Evolutionary conservation across 2,888 invertebrate species (phyloP).

Genomic region (Conomelus anceps): DNA sequence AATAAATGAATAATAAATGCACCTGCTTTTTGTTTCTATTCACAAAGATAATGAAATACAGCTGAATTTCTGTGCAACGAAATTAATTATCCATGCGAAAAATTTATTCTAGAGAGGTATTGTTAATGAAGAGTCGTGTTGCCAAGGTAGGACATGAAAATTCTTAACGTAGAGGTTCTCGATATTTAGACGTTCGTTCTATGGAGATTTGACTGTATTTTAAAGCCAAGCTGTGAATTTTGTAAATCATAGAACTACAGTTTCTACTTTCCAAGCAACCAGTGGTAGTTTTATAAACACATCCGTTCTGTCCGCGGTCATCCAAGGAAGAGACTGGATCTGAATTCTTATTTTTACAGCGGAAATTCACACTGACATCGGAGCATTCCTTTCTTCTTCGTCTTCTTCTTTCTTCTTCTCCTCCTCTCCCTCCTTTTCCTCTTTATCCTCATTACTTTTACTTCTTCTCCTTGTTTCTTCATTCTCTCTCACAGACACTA

Average conservation of each 20-base stretch:
- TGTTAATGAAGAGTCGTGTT: no score
- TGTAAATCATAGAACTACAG: not conserved
- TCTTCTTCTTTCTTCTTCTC: not conserved
- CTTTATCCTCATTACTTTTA: no score
- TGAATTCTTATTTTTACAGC: not conserved
- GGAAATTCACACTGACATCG: not conserved
- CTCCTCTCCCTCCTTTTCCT: not conserved
- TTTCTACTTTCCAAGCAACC: not conserved
- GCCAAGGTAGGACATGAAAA: no score
- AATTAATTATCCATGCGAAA: no score
- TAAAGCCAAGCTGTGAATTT: not conserved
- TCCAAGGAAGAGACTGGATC: not conserved
- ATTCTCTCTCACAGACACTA: no score
- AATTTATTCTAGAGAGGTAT: no score
- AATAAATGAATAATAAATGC: no score
- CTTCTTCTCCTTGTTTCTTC: not conserved
- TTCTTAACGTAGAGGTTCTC: no score
- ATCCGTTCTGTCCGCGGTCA: not conserved
- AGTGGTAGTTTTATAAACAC: not conserved
- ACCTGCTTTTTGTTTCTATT: no score
- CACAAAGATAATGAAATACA: no score
- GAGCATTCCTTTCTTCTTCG: not conserved
- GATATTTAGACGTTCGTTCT: no score
- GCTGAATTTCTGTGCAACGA: no score
- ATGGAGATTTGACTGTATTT: not conserved